Conservation (phyloP, 2,888 invertebrate species). For the Lepidocyrtoides sp. region DNA sequence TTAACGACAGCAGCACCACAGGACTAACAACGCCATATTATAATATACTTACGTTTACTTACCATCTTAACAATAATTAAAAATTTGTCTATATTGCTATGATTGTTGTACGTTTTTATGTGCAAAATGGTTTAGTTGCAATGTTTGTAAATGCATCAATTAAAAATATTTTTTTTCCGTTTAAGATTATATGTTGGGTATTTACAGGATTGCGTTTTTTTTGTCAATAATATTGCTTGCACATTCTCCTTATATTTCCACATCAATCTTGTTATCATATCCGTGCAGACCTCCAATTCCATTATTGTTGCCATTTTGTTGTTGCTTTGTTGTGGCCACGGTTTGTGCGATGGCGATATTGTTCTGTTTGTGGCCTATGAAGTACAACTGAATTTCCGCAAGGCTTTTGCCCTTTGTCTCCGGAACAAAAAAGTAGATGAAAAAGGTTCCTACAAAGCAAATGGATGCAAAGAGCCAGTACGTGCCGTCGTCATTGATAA, state of each 20-base stretch:
- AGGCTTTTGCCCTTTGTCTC: constrained; percentile 82
- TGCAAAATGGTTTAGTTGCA: background rate
- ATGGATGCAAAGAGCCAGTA: constrained; percentile 82
- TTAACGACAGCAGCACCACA: too few relatives aligned
- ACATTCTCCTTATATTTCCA: background rate
- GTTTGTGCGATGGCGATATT: constrained; percentile 58
- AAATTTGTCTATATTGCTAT: background rate
- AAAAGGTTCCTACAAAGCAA: constrained; percentile 79
- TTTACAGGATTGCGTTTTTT: background rate
- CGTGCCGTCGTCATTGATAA: constrained; percentile 80
- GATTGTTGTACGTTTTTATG: background rate
- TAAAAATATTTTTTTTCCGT: background rate
- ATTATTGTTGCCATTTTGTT: too few relatives aligned
- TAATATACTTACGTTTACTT: too few relatives aligned
- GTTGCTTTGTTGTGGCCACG: background rate
- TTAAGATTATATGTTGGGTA: background rate
- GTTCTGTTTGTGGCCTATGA: constrained; percentile 67
- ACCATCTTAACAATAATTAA: background rate
- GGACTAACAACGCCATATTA: too few relatives aligned
- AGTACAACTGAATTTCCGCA: constrained; percentile 82
- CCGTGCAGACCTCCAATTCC: constrained; percentile 32
- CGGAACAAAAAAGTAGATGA: constrained; percentile 81
- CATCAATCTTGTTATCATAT: constrained; percentile 54
- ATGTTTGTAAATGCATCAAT: constrained; percentile 1
- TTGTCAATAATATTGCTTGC: background rate